Percentiles rank a stretch among this genome's conserved stretches.
Evolutionary conservation across 2,797 vertebrate genomes (phyloP).

Genomic region (Acropternis orthonyx): DNA sequence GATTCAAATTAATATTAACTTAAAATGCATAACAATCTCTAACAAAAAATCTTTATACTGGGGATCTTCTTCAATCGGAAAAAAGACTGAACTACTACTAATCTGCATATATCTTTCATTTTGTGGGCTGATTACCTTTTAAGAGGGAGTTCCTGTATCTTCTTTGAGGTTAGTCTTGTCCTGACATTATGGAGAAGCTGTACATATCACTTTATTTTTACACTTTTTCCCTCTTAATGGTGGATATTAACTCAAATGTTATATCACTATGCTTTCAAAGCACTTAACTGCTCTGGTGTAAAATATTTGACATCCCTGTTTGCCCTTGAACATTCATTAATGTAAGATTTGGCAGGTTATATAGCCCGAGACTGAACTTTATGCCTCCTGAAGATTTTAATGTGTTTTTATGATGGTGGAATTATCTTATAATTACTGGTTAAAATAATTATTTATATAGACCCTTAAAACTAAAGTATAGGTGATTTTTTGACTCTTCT

Average conservation of each 20-base stretch:
- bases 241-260: neutral
- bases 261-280: neutral
- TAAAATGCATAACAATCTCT: neutral
- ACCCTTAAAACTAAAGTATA: neutral
- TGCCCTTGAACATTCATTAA: neutral
- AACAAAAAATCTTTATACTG: neutral
- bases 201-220: neutral
- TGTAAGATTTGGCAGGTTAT: neutral
- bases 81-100: neutral
- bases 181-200: neutral
- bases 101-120: neutral
- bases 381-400: neutral
- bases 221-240: neutral
- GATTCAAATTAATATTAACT: neutral
- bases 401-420: neutral
- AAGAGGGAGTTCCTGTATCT: neutral
- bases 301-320: constrained; percentile 1
- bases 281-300: neutral
- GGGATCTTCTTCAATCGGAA: neutral
- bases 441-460: neutral
- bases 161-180: neutral
- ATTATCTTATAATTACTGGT: constrained; percentile 2
- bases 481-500: neutral
- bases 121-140: neutral
- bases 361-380: neutral